Percentiles rank a stretch among this genome's conserved stretches.
These are phyloP conservation scores for Microctenopoma lineatum DNA, from an alignment of 2,797 vertebrate species.

Conservation along the genomic window DNA sequence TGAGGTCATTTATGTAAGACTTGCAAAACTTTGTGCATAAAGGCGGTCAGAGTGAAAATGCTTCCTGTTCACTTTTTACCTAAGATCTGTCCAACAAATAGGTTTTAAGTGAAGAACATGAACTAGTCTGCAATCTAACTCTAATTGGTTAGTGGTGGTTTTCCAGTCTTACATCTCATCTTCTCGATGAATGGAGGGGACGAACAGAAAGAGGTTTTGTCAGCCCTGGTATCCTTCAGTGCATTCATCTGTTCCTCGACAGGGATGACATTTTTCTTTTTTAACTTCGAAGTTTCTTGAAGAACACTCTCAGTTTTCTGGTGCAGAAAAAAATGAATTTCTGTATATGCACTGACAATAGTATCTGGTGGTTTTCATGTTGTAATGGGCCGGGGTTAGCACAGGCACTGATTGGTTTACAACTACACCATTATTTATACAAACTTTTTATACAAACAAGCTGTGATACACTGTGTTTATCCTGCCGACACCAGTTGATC, in stretches of 20 bases:
- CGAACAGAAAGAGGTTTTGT: constrained; percentile 54
- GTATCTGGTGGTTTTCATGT: no score
- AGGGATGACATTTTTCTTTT: constrained; percentile 39
- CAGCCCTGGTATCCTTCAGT: constrained; percentile 59
- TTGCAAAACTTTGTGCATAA: background rate
- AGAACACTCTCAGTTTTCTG: constrained; percentile 34
- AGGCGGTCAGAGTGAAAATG: constrained; percentile 8
- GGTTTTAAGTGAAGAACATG: background rate
- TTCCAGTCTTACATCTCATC: constrained; percentile 88
- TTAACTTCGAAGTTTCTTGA: constrained; percentile 45
- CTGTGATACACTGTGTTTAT: no score
- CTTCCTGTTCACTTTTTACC: background rate
- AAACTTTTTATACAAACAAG: no score
- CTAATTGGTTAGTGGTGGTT: constrained; percentile 17
- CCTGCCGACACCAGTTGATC: no score
- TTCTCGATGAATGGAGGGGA: constrained; percentile 80
- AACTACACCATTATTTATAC: no score
- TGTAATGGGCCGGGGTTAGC: no score
- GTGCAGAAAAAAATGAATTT: constrained; percentile 26
- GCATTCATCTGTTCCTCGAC: constrained; percentile 39
- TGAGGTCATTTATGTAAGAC: constrained; percentile 44
- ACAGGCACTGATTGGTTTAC: no score
- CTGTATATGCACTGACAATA: background rate
- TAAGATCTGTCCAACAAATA: background rate
- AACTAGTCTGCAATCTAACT: constrained; percentile 39